A percentile compares a stretch with the other conserved stretches of the same genome.
These are phyloP conservation scores for human (Homo sapiens) DNA, from an alignment of 2,113 vertebrate species.

Conservation along the genomic window DNA sequence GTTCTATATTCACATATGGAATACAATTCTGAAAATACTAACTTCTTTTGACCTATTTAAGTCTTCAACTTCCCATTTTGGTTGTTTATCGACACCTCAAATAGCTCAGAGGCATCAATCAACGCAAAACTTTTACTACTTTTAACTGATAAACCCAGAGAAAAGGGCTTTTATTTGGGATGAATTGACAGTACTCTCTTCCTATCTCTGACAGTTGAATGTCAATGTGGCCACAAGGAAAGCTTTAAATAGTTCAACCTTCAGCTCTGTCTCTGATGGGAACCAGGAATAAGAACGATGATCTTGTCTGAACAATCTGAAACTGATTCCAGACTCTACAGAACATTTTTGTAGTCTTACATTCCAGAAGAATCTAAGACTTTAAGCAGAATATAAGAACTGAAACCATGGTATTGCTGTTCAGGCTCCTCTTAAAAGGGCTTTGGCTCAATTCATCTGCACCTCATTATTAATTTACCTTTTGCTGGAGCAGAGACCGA, in stretches of 20 bases:
- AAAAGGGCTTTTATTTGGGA: conserved; percentile 45
- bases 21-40: background rate
- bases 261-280: background rate
- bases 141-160: conserved; percentile 13
- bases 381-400: background rate
- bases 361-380: background rate
- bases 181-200: conserved; percentile 11
- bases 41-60: background rate
- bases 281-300: conserved; percentile 35
- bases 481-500: background rate
- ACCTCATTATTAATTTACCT: conserved; percentile 38
- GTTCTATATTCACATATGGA: background rate
- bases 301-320: conserved; percentile 32
- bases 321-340: background rate
- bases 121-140: conserved; percentile 23
- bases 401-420: background rate
- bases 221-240: background rate
- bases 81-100: background rate
- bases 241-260: conserved; percentile 65
- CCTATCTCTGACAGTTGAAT: conserved; percentile 13
- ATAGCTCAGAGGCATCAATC: conserved; percentile 2
- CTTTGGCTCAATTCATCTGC: background rate
- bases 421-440: background rate
- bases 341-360: background rate
- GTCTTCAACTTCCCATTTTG: background rate